Evolutionary conservation across 2,888 invertebrate genomes (phyloP), one percentile per base, ranked within the genome.

Genomic region (Anorthoa munda): DNA sequence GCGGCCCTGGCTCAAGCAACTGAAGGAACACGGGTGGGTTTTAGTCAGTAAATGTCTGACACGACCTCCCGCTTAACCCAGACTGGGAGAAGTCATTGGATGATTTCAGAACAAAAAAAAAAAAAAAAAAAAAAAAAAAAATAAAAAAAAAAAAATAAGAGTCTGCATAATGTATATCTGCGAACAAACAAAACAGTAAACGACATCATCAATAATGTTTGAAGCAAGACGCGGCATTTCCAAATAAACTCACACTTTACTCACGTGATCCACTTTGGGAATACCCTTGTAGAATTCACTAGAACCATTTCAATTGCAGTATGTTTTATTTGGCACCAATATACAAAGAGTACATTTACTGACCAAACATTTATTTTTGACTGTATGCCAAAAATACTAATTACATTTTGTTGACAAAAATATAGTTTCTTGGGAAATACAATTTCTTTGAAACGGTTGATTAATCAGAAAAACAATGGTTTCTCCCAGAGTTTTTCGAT

Each of bases 261-360:
- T 21, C 1, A 65, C 15, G 15, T 50, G 18, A 63, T 45, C 56
- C 3, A 65, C 21, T 39, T 18, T 3, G 50, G 46, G 51, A 65
- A 51, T 46, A 31, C 31, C 46, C 45, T 51, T 23, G 5, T n/a
- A n/a, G 18, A 1, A 1, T 15, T 9, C 9, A 0, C 15, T 9
- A 39, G 21, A 31, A 15, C 4, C 9, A 48, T 53, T 59, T 72
- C 13, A 61, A 26, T 51, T 17, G 18, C n/a, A 7, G 13, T 45
- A 3, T 26, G 26, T 59, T 61, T 69, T n/a, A 56, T 77, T 75
- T 65, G 60, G 50, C 76, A 55, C 48, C 45, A 64, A 68, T 45
- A 26, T 21, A n/a, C 26, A 53, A 63, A 31, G 50, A 58, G 45
- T 50, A 21, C 53, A 66, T 48, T 53, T 48, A n/a, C 45, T 31